A percentile compares a stretch with the other conserved stretches of the same genome.
Evolutionary conservation across 1,140 invertebrate genomes (phyloP).

Genomic region (Macrotrachela quadricornifera): DNA sequence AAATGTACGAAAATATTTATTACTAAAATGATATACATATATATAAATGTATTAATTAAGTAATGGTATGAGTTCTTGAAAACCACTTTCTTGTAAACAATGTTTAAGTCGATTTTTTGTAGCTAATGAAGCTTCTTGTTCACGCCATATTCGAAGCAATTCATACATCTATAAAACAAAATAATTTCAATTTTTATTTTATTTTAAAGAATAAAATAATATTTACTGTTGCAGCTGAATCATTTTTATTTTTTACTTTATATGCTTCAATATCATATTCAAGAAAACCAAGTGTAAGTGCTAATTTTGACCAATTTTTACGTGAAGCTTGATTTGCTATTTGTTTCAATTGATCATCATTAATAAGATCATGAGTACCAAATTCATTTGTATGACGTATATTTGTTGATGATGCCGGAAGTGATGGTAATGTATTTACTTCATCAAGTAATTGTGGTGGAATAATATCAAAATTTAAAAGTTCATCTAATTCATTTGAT

Average conservation of each 20-base stretch:
- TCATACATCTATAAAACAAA: not conserved
- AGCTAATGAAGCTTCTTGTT: not conserved
- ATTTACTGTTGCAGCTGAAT: not conserved
- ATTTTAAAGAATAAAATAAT: not conserved
- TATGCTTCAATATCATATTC: not conserved
- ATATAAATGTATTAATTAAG: no score
- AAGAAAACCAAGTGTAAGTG: not conserved
- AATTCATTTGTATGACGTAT: no score
- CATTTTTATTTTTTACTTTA: not conserved
- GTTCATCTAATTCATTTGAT: not conserved
- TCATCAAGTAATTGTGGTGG: not conserved
- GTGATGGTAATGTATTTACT: not conserved
- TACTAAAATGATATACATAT: no score
- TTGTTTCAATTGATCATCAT: not conserved
- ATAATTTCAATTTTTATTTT: not conserved
- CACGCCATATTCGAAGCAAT: not conserved
- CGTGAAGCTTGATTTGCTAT: not conserved
- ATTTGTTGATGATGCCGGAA: not conserved
- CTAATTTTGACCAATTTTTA: slow-evolving; percentile 4
- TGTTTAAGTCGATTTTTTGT: slow-evolving; percentile 1
- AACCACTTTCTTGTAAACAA: not conserved
- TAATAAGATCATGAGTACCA: not conserved
- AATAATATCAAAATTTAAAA: slow-evolving; percentile 3
- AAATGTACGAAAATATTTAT: no score
- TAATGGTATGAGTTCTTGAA: no score